Evolutionary conservation across 2,888 invertebrate species (phyloP).

Genomic region (Eristalinus sepulchralis): DNA sequence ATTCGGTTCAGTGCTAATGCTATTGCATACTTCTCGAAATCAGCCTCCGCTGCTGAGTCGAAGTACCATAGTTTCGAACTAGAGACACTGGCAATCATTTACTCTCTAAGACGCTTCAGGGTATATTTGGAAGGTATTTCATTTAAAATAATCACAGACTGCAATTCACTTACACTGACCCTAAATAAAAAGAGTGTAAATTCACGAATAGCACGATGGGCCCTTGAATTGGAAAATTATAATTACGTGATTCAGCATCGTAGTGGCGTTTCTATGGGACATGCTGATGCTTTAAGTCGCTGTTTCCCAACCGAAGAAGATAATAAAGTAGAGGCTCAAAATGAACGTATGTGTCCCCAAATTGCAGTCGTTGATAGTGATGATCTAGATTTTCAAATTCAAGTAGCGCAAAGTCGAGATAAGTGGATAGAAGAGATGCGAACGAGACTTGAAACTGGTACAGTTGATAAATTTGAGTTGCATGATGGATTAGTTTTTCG

Average conservation of each 20-base stretch:
- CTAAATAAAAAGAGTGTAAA: background rate
- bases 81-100: slow-evolving; percentile 56
- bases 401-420: background rate
- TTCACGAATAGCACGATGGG: background rate
- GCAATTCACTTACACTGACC: background rate
- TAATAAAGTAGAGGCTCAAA: too few species aligned
- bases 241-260: slow-evolving; percentile 37
- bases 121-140: background rate
- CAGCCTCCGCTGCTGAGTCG: too few species aligned
- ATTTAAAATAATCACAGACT: slow-evolving; percentile 19
- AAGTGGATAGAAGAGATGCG: background rate
- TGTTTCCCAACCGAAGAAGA: too few species aligned
- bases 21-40: slow-evolving; percentile 16
- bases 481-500: background rate
- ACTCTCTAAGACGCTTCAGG: slow-evolving; percentile 66
- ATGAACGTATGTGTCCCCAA: too few species aligned
- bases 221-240: slow-evolving; percentile 36
- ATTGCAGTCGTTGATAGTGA: too few species aligned
- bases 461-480: background rate
- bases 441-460: background rate
- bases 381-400: background rate
- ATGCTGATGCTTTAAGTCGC: slow-evolving; percentile 33
- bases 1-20: slow-evolving; percentile 71
- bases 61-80: background rate
- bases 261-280: slow-evolving; percentile 18